phyloP scores from a whole-genome alignment of 2,888 invertebrate species.

The Anaspis maculata region DNA sequence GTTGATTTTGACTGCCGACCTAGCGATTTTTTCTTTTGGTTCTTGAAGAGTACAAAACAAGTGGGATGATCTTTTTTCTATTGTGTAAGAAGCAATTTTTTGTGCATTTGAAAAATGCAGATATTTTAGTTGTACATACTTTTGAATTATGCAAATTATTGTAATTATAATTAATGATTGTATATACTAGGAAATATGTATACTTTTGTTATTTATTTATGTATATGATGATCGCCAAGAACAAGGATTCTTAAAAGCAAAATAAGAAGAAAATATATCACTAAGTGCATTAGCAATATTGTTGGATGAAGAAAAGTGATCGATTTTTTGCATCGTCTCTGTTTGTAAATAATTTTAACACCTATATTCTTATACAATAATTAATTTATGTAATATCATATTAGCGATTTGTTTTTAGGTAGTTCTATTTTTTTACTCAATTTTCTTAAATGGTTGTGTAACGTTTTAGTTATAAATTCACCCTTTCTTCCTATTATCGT shows the following conservation, averaged over 20 bases:
- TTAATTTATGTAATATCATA: slow-evolving; percentile 10
- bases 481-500: no score
- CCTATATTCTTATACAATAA: slow-evolving; percentile 11
- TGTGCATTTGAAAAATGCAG: slow-evolving; percentile 5
- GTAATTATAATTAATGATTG: no score
- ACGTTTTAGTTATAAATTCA: no score
- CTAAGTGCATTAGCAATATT: slow-evolving; percentile 30
- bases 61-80: slow-evolving; percentile 14
- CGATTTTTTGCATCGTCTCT: slow-evolving; percentile 7
- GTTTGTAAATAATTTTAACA: slow-evolving; percentile 14
- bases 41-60: slow-evolving; percentile 24
- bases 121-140: no score
- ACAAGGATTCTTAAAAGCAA: not conserved
- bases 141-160: no score
- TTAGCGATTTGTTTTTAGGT: slow-evolving; percentile 15
- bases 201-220: not conserved
- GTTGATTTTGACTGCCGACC: slow-evolving; percentile 11
- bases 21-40: no score
- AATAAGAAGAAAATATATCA: slow-evolving; percentile 15
- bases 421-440: slow-evolving; percentile 19
- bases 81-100: slow-evolving; percentile 18
- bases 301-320: slow-evolving; percentile 14
- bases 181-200: not conserved
- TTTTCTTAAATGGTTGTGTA: slow-evolving; percentile 16
- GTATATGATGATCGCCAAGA: not conserved